Base-by-base conservation (phyloP, 64 coral and sea anemone species). In the Acropora yongei region DNA sequence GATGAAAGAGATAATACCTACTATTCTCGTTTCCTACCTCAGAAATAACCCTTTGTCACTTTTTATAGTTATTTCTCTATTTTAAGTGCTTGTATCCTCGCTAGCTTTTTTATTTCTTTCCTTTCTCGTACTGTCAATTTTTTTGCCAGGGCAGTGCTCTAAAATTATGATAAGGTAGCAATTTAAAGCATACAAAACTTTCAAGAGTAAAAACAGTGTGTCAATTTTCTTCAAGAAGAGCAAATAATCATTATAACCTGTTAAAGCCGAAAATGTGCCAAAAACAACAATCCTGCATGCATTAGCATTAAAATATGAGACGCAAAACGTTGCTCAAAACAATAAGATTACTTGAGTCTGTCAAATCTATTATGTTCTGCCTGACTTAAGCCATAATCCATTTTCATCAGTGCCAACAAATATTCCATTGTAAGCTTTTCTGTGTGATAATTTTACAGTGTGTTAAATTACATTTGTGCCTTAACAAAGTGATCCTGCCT, bases 161-260 rank as follows among this genome's bases (percentile, higher is more conserved):
- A 74, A 3, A 74, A 11, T 18, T 18, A 5, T 74, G 18, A 18
- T 18, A 74, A 74, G 18, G 4, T 74, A 74, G 11, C 18, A 41
- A 74, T 74, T 30, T 74, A 18, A 30, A 74, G 71, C 11, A 5
- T 74, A 18, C 30, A 74, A 11, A 30, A 74, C 30, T 40, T 19
- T 30, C 71, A 5, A 74, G 11, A 74, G 11, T 74, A 74, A 74
- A 74, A 74, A 55, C 51, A 55, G 51, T 55, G 51, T 55, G 4
- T 55, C 51, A 55, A 55, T 55, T 9, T 55, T 55, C 9, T 55
- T 55, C 51, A 55, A 55, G 71, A 74, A 74, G 71, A 18, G 71
- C 71, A 74, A 74, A 74, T 30, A 74, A 74, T 74, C 11, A 18
- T 74, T 74, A 74, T 74, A 18, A 74, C n/a, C 71, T 55, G 51